phyloP scores from a whole-genome alignment of 2,888 invertebrate species.

The Drosophila dives region DNA sequence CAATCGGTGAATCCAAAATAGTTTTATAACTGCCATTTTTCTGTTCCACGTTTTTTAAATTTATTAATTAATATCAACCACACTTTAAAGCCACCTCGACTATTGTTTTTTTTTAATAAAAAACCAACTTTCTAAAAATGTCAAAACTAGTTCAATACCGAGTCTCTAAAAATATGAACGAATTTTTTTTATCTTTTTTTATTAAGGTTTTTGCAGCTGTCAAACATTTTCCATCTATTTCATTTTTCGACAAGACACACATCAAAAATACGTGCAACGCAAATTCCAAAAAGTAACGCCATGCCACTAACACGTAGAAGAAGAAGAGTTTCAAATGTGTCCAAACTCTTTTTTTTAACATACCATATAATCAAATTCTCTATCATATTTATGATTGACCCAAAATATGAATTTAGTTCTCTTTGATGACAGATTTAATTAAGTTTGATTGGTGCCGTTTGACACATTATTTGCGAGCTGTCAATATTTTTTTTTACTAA shows the following conservation, averaged over 20 bases:
- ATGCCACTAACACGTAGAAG: not conserved
- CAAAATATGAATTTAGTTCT: not conserved
- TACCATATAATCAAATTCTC: not conserved
- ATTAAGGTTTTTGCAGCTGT: not conserved
- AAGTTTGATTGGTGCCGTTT: not conserved
- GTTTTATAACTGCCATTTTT: too few relatives aligned
- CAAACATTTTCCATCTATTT: not conserved
- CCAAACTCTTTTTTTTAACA: not conserved
- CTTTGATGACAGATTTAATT: not conserved
- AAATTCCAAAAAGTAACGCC: not conserved
- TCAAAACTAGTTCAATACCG: not conserved
- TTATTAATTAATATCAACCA: too few relatives aligned
- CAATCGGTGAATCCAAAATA: not conserved
- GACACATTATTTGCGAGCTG: not conserved
- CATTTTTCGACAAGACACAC: not conserved
- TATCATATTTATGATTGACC: not conserved
- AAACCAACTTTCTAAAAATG: not conserved
- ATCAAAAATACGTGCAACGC: not conserved
- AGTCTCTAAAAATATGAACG: not conserved
- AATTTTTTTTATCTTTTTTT: not conserved
- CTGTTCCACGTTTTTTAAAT: too few relatives aligned
- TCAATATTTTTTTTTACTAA: not conserved
- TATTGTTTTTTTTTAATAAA: too few relatives aligned
- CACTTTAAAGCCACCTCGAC: not conserved
- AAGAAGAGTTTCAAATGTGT: not conserved